Percentiles rank a stretch among this genome's conserved stretches.
Conservation (phyloP, 2,797 vertebrate species). For the Silurus lanzhouensis region DNA sequence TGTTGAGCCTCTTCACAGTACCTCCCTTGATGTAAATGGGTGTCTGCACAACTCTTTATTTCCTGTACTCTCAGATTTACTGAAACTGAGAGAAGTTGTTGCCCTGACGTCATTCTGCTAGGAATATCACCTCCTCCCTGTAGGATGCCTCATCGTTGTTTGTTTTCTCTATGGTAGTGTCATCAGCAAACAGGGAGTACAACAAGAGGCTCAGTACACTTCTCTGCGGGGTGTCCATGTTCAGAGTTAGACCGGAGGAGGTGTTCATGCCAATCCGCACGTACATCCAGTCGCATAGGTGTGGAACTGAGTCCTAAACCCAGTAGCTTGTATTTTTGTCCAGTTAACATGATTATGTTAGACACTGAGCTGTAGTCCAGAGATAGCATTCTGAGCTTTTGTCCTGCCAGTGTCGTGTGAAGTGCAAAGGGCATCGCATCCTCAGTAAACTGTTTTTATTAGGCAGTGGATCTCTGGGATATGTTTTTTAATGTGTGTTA, state of each 20-base stretch:
- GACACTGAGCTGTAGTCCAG: not conserved
- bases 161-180: not conserved
- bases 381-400: not conserved
- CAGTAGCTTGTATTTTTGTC: not conserved
- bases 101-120: not conserved
- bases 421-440: not conserved
- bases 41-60: not conserved
- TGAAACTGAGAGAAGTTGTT: not conserved
- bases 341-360: not conserved
- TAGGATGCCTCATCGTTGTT: not conserved
- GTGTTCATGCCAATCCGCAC: constrained; percentile 9
- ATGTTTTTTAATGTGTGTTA: not conserved
- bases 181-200: constrained; percentile 12
- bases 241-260: not conserved
- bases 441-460: not conserved
- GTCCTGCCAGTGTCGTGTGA: not conserved
- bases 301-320: not conserved
- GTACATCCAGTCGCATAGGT: constrained; percentile 3
- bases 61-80: not conserved
- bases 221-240: not conserved
- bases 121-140: not conserved
- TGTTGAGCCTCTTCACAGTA: not conserved
- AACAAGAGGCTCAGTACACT: not conserved
- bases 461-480: not conserved
- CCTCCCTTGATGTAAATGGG: not conserved